Evolutionary conservation across 2,797 vertebrate genomes (phyloP), one percentile per base, ranked within the genome.

Genomic region (Pempheris klunzingeri): DNA sequence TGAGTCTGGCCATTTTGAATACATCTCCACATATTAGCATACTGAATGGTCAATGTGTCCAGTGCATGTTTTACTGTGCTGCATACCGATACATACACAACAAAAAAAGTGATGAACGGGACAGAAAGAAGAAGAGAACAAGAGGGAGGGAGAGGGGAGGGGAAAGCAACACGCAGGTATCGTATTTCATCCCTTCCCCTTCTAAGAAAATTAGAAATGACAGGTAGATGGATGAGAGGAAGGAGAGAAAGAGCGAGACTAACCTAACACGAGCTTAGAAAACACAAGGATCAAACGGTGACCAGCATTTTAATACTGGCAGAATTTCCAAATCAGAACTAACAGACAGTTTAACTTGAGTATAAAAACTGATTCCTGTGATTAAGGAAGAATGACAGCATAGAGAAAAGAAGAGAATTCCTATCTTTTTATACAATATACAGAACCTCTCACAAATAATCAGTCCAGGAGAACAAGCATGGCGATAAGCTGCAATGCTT

Each of bases 181-280:
- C 90, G 52, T 26, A 79, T 93, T 92, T 91, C 90, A 89, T 82
- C 53, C 20, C 55, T 85, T 88, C 61, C 85, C 63, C 84, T 86
- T 83, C 65, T 64, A 71, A 61, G 71, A 84, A 86, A 83, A 91
- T 72, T 34, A 57, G 28, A 89, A 71, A 84, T 58, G 79, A 80
- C 65, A 79, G 71, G 36, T 28, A 68, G 69, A 87, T 78, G 67
- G 70, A 86, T 41, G 79, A 80, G 49, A 65, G 53, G 55, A 71
- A 39, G 71, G 60, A 72, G 44, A 74, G 43, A 46, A 57, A 50
- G 55, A 80, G 24, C 17, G 28, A 26, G 61, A 39, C 36, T 62
- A 30, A 72, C 50, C n/a, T 38, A 55, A 80, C 34, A 58, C 50
- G 14, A 47, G 20, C 12, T 43, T 17, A 36, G 36, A 50, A 61